Conservation (phyloP, 2,797 vertebrate genomes). For the Chelmon rostratus region DNA sequence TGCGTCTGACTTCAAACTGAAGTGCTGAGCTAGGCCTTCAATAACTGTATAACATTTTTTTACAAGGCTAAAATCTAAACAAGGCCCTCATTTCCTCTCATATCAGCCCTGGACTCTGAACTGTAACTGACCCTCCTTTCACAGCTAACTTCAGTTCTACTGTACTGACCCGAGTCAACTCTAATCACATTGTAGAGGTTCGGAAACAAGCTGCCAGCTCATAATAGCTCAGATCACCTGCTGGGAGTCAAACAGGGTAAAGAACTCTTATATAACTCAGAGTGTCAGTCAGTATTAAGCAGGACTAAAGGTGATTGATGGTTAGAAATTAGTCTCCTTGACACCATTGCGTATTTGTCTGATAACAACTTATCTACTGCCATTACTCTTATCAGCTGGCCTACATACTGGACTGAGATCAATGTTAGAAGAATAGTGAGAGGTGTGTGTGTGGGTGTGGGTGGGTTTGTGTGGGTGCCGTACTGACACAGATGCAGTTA, state of each 20-base stretch:
- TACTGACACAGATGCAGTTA: neutral
- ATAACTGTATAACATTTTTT: conserved; percentile 24
- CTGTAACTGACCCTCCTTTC: conserved; percentile 20
- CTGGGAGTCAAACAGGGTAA: conserved; percentile 10
- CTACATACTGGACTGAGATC: conserved; percentile 44
- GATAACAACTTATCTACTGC: conserved; percentile 34
- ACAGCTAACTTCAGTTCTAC: conserved; percentile 20
- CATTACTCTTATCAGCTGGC: conserved; percentile 61
- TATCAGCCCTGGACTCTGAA: conserved; percentile 57
- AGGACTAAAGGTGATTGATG: conserved; percentile 5
- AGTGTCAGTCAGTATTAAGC: conserved; percentile 17
- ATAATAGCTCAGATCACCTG: conserved; percentile 4
- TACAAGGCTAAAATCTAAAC: conserved; percentile 39
- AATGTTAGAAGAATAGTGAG: neutral
- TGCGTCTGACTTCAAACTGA: conserved; percentile 26
- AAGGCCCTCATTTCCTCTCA: conserved; percentile 16
- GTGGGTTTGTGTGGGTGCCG: neutral
- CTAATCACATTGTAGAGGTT: conserved; percentile 19
- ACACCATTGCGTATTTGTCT: conserved; percentile 30
- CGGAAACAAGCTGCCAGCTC: conserved; percentile 10
- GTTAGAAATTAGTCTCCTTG: conserved; percentile 22
- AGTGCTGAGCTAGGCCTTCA: conserved; percentile 35
- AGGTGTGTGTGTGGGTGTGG: conserved; percentile 37
- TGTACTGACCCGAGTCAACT: neutral
- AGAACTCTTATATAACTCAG: conserved; percentile 38